Conservation (phyloP, 2,113 vertebrate genomes). For the Erpornis zantholeuca region DNA sequence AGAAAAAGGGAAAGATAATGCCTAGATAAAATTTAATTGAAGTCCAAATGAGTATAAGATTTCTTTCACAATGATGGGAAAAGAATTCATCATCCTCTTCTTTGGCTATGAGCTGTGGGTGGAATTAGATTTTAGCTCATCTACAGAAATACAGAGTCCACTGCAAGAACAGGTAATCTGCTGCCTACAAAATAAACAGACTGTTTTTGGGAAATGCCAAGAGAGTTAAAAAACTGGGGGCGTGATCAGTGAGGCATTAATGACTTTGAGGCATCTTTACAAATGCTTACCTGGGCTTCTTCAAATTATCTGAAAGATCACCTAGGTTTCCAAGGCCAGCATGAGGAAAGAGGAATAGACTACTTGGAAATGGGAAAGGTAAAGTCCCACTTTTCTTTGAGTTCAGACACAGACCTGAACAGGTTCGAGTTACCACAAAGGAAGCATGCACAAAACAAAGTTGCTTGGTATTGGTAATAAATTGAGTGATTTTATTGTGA, state of each 20-base stretch:
- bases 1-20: background rate
- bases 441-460: background rate
- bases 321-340: background rate
- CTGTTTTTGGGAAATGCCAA: background rate
- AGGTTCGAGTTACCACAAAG: background rate
- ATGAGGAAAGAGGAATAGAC: background rate
- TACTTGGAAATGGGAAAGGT: background rate
- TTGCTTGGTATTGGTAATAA: background rate
- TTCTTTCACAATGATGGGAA: background rate
- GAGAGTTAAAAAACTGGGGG: background rate
- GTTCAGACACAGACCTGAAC: background rate
- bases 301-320: background rate
- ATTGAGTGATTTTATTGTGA: background rate
- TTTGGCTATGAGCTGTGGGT: background rate
- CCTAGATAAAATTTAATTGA: background rate
- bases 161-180: background rate
- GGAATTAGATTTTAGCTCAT: background rate
- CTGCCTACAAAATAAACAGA: background rate
- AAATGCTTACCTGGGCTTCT: background rate
- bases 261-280: background rate
- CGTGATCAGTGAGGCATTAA: background rate
- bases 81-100: background rate
- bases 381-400: background rate
- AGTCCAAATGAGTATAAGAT: background rate
- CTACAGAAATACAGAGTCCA: background rate